A percentile compares a stretch with the other conserved stretches of the same genome.
phyloP scores from a whole-genome alignment of 2,797 vertebrate genomes.

The Eulemur coronatus region DNA sequence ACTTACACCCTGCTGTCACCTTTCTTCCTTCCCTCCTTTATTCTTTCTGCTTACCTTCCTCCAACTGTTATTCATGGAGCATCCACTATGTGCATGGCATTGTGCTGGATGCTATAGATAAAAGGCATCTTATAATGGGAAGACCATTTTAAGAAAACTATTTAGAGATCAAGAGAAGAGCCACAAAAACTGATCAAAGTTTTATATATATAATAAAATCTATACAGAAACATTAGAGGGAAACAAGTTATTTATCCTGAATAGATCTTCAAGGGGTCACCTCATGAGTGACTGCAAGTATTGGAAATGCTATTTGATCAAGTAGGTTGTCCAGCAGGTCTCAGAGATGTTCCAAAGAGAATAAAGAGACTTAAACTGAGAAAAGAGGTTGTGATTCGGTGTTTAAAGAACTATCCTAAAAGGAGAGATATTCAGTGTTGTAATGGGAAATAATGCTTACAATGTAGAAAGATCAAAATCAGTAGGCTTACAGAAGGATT shows the following conservation, averaged over 20 bases:
- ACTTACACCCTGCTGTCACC: neutral
- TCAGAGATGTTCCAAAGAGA: neutral
- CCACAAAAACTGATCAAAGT: neutral
- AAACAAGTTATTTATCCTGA: slow-evolving; percentile 26
- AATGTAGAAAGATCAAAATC: neutral
- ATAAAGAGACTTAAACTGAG: neutral
- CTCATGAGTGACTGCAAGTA: neutral
- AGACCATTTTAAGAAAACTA: slow-evolving; percentile 29
- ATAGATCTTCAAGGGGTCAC: neutral
- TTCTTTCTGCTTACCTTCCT: neutral
- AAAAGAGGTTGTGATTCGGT: neutral
- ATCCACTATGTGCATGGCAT: neutral
- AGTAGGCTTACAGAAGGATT: neutral
- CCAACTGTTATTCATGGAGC: neutral
- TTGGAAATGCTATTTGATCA: neutral
- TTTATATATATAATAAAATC: neutral
- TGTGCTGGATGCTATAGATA: neutral
- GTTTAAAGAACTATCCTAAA: neutral
- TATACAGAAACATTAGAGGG: neutral
- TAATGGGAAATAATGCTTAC: neutral
- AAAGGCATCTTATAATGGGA: neutral
- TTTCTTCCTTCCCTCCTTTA: neutral
- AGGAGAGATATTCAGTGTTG: neutral
- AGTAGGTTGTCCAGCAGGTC: neutral
- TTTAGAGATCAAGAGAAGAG: slow-evolving; percentile 46